A percentile compares a stretch with the other conserved stretches of the same genome.
phyloP scores from a whole-genome alignment of 2,113 vertebrate genomes.

The Gadus macrocephalus region DNA sequence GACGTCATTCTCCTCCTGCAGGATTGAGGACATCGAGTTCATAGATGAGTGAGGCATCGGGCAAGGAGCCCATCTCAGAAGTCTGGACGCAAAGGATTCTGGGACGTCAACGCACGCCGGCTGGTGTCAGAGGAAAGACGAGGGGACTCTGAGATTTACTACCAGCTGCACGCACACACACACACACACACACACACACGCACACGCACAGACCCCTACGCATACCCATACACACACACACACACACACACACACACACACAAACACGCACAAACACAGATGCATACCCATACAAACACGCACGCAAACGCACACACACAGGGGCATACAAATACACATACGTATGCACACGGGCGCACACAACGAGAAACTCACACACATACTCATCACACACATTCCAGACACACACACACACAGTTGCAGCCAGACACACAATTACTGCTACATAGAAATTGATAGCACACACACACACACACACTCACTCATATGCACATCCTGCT shows the following conservation, averaged over 20 bases:
- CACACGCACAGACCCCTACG: background rate
- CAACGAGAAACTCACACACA: background rate
- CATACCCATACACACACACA: too few relatives aligned
- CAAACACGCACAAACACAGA: background rate
- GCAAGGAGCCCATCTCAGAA: background rate
- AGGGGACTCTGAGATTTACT: background rate
- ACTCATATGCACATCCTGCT: background rate
- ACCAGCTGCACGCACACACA: background rate
- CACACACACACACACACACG: background rate
- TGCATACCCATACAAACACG: background rate
- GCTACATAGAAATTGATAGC: background rate
- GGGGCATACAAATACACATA: background rate
- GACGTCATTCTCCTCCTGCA: slow-evolving; percentile 25
- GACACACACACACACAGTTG: background rate
- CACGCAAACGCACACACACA: background rate
- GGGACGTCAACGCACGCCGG: background rate
- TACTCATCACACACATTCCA: background rate
- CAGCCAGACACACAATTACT: too few relatives aligned
- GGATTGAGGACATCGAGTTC: slow-evolving; percentile 65
- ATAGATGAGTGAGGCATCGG: slow-evolving; percentile 58
- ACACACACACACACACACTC: too few relatives aligned
- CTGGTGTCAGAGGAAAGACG: background rate
- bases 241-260: too few relatives aligned
- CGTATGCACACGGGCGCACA: background rate
- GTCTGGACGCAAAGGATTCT: slow-evolving; percentile 23